Percentiles rank a stretch among this genome's conserved stretches.
Conservation (phyloP, 2,113 vertebrate species). For the Martes martes region DNA sequence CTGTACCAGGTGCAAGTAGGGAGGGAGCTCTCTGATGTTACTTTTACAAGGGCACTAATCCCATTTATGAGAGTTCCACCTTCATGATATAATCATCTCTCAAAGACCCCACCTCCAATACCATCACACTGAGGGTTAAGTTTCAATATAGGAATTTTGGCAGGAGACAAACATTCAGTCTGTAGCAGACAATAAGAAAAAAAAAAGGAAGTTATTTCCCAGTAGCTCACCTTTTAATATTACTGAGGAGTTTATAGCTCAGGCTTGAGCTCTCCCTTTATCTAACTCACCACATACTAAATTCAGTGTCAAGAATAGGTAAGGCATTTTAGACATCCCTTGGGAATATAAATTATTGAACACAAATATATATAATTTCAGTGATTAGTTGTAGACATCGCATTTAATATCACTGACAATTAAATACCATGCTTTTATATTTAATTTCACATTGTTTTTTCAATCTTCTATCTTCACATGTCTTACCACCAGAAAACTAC, state of each 20-base stretch:
- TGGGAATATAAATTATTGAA: not conserved
- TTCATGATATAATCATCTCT: not conserved
- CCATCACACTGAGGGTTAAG: not conserved
- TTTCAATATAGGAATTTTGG: not conserved
- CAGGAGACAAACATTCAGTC: not conserved
- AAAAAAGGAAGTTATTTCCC: not conserved
- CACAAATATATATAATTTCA: not conserved
- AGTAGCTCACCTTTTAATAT: not conserved
- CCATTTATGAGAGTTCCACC: not conserved
- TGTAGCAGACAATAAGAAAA: not conserved
- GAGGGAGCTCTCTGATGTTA: not conserved
- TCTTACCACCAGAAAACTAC: not conserved
- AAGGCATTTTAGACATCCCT: not conserved
- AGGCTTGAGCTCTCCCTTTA: not conserved
- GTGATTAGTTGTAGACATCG: not conserved
- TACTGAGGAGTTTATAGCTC: not conserved
- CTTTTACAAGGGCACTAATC: not conserved
- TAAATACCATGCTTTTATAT: not conserved
- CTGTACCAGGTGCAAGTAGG: not conserved
- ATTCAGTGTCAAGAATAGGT: not conserved
- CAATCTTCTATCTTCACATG: not conserved
- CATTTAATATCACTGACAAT: not conserved
- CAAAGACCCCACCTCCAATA: not conserved
- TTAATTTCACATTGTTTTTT: slow-evolving; percentile 20
- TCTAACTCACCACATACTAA: not conserved